phyloP scores from a whole-genome alignment of 2,888 invertebrate species.

The Scaptomyza caliginosa region DNA sequence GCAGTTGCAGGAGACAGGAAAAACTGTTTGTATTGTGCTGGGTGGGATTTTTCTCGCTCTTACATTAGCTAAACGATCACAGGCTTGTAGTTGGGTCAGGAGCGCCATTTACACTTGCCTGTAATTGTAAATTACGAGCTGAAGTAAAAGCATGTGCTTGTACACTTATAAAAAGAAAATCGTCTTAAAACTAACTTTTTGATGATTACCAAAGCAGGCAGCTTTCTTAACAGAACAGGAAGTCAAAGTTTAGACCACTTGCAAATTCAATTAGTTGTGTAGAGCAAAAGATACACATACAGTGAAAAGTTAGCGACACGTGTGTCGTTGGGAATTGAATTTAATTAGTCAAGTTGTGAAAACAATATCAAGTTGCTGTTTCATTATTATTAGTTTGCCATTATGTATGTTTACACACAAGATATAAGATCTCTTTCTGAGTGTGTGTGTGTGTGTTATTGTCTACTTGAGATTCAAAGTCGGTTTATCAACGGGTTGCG shows the following conservation, averaged over 20 bases:
- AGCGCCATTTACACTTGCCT: slow-evolving; percentile 62
- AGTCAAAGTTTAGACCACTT: slow-evolving; percentile 45
- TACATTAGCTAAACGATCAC: slow-evolving; percentile 25
- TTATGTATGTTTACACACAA: slow-evolving; percentile 5
- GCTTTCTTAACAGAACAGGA: no score
- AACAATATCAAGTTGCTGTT: slow-evolving; percentile 30
- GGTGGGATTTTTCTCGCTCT: slow-evolving; percentile 10
- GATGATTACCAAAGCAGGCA: no score
- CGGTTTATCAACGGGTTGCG: neutral
- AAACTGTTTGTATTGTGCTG: neutral
- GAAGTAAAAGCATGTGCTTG: slow-evolving; percentile 14
- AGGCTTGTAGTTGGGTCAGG: neutral
- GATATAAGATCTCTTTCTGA: neutral
- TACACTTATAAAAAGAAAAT: neutral
- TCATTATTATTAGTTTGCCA: slow-evolving; percentile 18
- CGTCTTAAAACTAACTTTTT: no score
- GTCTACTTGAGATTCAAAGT: neutral
- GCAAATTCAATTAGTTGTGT: slow-evolving; percentile 69
- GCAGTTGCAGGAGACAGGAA: neutral
- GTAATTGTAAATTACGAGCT: slow-evolving; percentile 71
- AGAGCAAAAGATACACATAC: slow-evolving; percentile 15
- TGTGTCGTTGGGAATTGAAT: slow-evolving; percentile 26
- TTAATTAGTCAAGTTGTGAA: slow-evolving; percentile 41
- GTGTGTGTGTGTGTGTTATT: neutral
- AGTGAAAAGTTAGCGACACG: slow-evolving; percentile 12